Evolutionary conservation across 2,888 invertebrate species (phyloP), one percentile per base, ranked within the genome.

Genomic region (Caenorhabditis drosophilae): DNA sequence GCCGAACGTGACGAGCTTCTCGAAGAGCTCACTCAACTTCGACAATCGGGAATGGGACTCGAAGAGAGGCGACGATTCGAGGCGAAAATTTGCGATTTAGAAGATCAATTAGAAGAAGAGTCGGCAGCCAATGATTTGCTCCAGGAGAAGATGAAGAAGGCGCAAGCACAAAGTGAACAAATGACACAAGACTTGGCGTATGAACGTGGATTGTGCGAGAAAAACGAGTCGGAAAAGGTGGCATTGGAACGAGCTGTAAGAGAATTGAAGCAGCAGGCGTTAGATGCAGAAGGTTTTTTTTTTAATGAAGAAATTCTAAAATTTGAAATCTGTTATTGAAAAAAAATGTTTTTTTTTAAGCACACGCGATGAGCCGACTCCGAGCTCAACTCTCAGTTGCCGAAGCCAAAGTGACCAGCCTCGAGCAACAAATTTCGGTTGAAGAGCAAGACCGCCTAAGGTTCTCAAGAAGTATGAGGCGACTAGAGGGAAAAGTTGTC

Each of bases 51-150:
- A 1, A 45, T 67, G 40, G 61, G 60, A 16, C 45, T 42, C 16
- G 72, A 72, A 25, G 97, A 97, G 84, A 96, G 96, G 87, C 90
- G 95, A 66, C 90, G 95, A 1, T 87, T 96, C 52, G 96, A 97
- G 85, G 92, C 92, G n/a, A 57, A 93, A 85, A 93, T 97, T 84
- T 89, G 91, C 16, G 90, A 93, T 7, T 88, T 97, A 6, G 96
- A 97, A 84, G 96, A 97, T 81, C 95, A 96, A 84, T 87, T 97
- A 20, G 97, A 97, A 78, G 97, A 97, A 84, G 96, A 96, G 84
- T 93, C 95, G 85, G 48, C 90, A 69, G 93, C 92, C 85, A 90
- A 90, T 55, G 96, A 97, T 86, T 89, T 93, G 67, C 87, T 92
- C 67, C 89, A 90, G 83, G 88, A 88, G 68, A 90, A 93, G 75